These are phyloP conservation scores for Scatophagus argus DNA, from an alignment of 2,113 vertebrate species.

Conservation along the genomic window DNA sequence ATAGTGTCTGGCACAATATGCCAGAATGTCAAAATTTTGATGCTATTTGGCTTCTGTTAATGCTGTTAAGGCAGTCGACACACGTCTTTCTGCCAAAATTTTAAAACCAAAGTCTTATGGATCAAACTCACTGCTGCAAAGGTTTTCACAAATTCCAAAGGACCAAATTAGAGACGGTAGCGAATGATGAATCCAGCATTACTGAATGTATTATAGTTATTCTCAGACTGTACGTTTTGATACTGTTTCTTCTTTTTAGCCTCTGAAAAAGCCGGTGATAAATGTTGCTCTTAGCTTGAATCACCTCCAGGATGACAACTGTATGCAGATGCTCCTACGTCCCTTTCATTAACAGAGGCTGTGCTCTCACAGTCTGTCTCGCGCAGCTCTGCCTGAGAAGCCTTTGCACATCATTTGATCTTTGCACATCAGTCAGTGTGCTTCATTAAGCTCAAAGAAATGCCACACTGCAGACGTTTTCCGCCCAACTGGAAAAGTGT, in stretches of 20 bases:
- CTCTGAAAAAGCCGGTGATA: neutral
- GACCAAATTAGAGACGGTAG: neutral
- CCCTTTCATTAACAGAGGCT: slow-evolving; percentile 37
- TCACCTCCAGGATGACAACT: slow-evolving; percentile 25
- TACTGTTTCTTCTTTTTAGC: neutral
- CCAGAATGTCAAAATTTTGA: neutral
- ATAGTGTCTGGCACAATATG: neutral
- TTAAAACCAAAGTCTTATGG: neutral
- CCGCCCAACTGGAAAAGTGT: slow-evolving; percentile 11
- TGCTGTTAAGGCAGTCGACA: neutral
- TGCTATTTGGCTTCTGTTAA: neutral
- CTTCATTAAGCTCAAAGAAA: slow-evolving; percentile 57
- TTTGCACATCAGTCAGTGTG: slow-evolving; percentile 58
- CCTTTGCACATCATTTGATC: too few species aligned
- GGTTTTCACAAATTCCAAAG: neutral
- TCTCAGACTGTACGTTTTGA: neutral
- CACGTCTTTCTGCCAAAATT: neutral
- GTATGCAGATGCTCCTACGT: slow-evolving; percentile 25
- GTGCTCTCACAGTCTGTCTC: slow-evolving; percentile 8
- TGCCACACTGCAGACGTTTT: slow-evolving; percentile 36
- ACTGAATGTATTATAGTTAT: neutral
- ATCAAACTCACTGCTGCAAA: neutral
- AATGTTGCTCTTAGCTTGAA: slow-evolving; percentile 2
- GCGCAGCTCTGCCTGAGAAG: slow-evolving; percentile 33
- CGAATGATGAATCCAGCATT: neutral